Conservation (phyloP, 2,888 invertebrate genomes). For the Xanthorhoe designata region DNA sequence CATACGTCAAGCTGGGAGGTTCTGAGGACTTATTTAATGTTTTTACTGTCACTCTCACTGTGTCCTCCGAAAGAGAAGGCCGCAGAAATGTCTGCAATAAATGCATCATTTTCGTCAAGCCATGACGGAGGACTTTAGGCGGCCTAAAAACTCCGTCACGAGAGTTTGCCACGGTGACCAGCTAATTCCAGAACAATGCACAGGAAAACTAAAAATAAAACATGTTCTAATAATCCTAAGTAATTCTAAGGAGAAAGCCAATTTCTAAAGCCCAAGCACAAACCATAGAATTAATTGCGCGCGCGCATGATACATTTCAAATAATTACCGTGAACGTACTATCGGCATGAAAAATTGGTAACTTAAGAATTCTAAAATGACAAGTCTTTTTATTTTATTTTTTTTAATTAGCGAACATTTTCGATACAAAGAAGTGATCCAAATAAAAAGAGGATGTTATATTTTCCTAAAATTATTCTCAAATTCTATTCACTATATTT, state of each 20-base stretch:
- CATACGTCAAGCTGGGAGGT: constrained; percentile 30
- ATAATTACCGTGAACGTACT: constrained; percentile 51
- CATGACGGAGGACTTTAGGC: no score
- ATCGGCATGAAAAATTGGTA: neutral
- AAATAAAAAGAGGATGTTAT: no score
- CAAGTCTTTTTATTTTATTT: no score
- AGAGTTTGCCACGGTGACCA: neutral
- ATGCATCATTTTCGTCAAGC: no score
- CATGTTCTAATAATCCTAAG: neutral
- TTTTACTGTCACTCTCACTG: no score
- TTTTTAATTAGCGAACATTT: no score
- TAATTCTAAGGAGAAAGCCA: constrained; percentile 50
- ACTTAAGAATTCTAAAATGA: neutral
- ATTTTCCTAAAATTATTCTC: no score
- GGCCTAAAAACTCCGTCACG: no score
- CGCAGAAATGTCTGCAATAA: no score
- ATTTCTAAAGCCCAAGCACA: constrained; percentile 46
- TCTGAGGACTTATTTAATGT: neutral
- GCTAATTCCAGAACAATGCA: neutral
- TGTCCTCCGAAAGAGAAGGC: no score
- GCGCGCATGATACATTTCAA: constrained; percentile 53
- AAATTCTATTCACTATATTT: no score
- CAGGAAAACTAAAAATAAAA: constrained; percentile 5
- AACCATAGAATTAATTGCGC: constrained; percentile 55
- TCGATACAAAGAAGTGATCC: no score